Evolutionary conservation across 2,888 invertebrate genomes (phyloP).

Genomic region (Conomelus anceps): DNA sequence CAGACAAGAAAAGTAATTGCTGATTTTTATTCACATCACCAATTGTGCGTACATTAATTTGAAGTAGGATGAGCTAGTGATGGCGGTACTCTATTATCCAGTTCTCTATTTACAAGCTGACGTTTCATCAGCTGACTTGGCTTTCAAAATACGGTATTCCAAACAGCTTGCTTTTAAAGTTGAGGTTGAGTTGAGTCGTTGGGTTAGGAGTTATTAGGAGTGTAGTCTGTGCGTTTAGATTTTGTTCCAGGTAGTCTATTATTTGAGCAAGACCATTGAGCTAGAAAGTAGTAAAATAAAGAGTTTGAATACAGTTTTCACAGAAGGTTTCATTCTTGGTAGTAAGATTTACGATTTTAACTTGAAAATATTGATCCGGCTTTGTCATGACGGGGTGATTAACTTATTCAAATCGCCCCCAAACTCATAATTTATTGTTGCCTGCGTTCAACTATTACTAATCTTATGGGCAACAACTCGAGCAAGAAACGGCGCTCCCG

Average conservation of each 20-base stretch:
- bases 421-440: neutral
- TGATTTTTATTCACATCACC: too few relatives aligned
- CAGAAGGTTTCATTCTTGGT: too few relatives aligned
- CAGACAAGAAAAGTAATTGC: too few relatives aligned
- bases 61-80: neutral
- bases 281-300: neutral
- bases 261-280: neutral
- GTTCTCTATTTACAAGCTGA: neutral
- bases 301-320: neutral
- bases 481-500: neutral
- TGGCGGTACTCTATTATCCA: neutral
- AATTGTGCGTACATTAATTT: too few relatives aligned
- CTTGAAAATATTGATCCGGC: too few relatives aligned
- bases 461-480: neutral
- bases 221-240: neutral
- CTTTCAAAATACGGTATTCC: neutral
- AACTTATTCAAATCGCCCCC: too few relatives aligned
- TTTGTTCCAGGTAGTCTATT: neutral
- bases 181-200: neutral
- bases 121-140: neutral
- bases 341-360: too few relatives aligned
- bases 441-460: neutral
- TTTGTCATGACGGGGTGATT: neutral
- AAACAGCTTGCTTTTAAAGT: neutral
- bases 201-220: neutral